These are phyloP conservation scores for Halcyon smyrnensis DNA, from an alignment of 2,797 vertebrate genomes.

Conservation along the genomic window DNA sequence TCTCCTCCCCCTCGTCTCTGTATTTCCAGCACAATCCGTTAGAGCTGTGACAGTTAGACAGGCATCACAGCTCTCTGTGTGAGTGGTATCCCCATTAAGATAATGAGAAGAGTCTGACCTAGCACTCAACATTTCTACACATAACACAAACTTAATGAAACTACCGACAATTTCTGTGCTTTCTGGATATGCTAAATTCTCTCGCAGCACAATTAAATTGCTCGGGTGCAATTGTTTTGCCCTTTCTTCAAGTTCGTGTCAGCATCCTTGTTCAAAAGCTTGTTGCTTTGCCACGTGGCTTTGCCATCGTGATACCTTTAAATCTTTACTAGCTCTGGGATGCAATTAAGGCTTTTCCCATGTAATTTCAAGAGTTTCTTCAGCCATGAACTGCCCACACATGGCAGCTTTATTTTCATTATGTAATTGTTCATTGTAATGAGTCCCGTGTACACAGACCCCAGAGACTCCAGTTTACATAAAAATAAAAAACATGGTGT, in stretches of 20 bases:
- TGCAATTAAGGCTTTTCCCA: neutral
- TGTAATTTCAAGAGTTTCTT: neutral
- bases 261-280: neutral
- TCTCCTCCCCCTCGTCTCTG: neutral
- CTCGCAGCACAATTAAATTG: neutral
- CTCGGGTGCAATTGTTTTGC: neutral
- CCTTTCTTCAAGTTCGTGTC: neutral
- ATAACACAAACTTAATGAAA: neutral
- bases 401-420: neutral
- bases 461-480: neutral
- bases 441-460: rapidly evolving
- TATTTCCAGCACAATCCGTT: rapidly evolving
- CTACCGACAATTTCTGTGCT: neutral
- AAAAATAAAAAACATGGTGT: no score
- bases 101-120: neutral
- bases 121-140: neutral
- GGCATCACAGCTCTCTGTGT: neutral
- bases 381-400: no score
- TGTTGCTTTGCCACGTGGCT: neutral
- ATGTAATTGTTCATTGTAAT: neutral
- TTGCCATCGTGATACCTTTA: rapidly evolving
- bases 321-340: neutral
- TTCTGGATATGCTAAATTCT: neutral
- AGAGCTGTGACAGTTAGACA: neutral
- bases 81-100: neutral